Base-by-base conservation (phyloP, 2,113 vertebrate species). In the Hystrix brachyura region DNA sequence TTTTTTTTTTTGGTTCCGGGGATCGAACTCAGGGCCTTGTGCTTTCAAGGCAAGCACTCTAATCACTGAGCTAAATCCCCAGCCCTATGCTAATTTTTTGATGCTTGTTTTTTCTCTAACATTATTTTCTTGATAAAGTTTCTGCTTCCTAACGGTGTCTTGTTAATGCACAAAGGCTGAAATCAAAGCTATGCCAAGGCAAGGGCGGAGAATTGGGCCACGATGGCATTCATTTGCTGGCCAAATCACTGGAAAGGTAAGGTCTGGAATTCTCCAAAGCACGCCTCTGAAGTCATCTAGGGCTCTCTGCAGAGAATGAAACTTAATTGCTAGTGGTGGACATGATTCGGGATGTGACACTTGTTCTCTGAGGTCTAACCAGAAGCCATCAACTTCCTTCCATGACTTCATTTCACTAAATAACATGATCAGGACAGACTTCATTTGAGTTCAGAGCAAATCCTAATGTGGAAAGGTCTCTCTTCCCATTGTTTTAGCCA, bases 381-480 rank as follows among this genome's bases (percentile, higher is more conserved):
- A 84, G 69, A 95, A 94, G 23, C 62, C 65, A 80, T 25, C 27
- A 83, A 69, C 81, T 86, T 95, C 51, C 17, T 93, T 59, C 78
- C 57, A 32, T 57, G 74, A 87, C 55, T 87, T 72, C 80, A 84
- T 82, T 91, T 82, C 80, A 78, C 82, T 82, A 79, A 96, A 82
- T 80, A 81, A 90, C 32, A 60, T 76, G n/a, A 91, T 87, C 48
- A 48, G 3, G 21, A 72, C 72, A 27, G 81, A 74, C 60, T n/a
- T 82, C 69, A 86, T 83, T 79, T 55, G 79, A 82, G 64, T 13
- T 92, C 69, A 83, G n/a, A 85, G 88, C n/a, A 95, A 91, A 83
- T 21, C n/a, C 34, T 91, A 69, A 38, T 64, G 60, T 46, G 43
- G 82, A 93, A 92, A 80, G 82, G 83, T 88, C 79, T 87, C 64